phyloP scores from a whole-genome alignment of 1,140 invertebrate species.

The Diploscapter pachys region DNA sequence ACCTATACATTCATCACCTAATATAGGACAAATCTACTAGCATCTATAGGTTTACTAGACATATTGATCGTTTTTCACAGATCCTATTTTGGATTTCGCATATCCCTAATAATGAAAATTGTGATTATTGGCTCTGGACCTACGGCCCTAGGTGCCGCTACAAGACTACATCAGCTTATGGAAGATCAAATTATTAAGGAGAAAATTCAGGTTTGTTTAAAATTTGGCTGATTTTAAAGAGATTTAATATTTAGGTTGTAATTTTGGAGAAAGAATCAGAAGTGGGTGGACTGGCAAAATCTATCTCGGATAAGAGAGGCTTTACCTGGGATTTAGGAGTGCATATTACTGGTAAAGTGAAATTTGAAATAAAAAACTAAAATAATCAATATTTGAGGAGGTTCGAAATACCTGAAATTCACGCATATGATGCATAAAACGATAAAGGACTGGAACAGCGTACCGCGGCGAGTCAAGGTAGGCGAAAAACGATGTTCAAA shows the following conservation, averaged over 20 bases:
- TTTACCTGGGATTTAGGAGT: slow-evolving; percentile 37
- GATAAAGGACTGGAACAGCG: slow-evolving; percentile 28
- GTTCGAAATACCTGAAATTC: slow-evolving; percentile 28
- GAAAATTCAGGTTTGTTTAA: too few relatives aligned
- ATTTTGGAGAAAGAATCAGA: slow-evolving; percentile 31
- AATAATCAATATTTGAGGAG: slow-evolving; percentile 10
- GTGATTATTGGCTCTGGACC: slow-evolving; percentile 31
- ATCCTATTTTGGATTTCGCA: neutral
- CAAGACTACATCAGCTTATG: slow-evolving; percentile 9
- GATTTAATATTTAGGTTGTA: slow-evolving; percentile 15
- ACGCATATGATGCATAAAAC: slow-evolving; percentile 30
- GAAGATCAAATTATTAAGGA: neutral
- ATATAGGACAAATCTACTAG: too few relatives aligned
- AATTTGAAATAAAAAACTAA: neutral
- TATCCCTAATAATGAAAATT: slow-evolving; percentile 10
- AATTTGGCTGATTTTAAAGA: too few relatives aligned
- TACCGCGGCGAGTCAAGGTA: slow-evolving; percentile 30
- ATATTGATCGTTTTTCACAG: neutral
- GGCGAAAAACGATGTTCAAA: neutral
- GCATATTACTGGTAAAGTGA: slow-evolving; percentile 18
- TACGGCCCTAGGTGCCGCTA: slow-evolving; percentile 32
- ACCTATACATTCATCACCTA: neutral
- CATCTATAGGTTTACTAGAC: too few relatives aligned
- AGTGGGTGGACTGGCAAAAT: slow-evolving; percentile 32
- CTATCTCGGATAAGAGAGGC: slow-evolving; percentile 27